Evolutionary conservation across 2,797 vertebrate species (phyloP), one percentile per base, ranked within the genome.

Genomic region (Urosaurus nigricauda): DNA sequence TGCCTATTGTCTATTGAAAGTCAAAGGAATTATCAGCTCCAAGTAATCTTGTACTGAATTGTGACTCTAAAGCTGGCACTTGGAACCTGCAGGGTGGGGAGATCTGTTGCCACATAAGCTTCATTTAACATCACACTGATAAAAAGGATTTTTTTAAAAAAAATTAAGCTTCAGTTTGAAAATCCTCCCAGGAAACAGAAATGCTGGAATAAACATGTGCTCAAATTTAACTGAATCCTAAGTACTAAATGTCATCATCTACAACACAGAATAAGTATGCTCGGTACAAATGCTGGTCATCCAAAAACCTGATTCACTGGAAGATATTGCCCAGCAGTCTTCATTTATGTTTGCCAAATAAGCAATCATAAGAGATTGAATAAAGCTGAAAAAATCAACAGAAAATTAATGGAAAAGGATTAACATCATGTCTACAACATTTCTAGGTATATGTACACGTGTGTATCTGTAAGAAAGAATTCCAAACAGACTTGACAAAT

Each of bases 101-200:
- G 63, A n/a, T 75, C 86, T 26, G 1, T 5, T 90, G 77, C 78
- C 90, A 80, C 88, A n/a, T 47, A 26, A 35, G 13, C 83, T 88
- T 16, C 58, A 68, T 43, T 63, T 80, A 9, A 68, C 29, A 51
- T 83, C 29, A 83, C 47, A 70, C 9, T 29, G 29, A 70, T 21
- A 70, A 21, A 3, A 43, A 70, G 60, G 26, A 2, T n/a, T 70
- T 40, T 13, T 12, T 0, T 7, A 5, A 51, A 47, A 70, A n/a
- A 73, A 60, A 26, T 0, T 13, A 51, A 79, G 60, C 13, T 53
- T 14, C n/a, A 3, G 17, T 79, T 19, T 79, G n/a, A 37, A 79
- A 56, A 79, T 56, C 19, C 37, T 80, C 40, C 17, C 26, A 40
- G 56, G 77, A 40, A 71, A 58, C 32, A 56, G n/a, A 56, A 70